Evolutionary conservation across 2,888 invertebrate species (phyloP).

Genomic region (Aspidiotus rigidus): DNA sequence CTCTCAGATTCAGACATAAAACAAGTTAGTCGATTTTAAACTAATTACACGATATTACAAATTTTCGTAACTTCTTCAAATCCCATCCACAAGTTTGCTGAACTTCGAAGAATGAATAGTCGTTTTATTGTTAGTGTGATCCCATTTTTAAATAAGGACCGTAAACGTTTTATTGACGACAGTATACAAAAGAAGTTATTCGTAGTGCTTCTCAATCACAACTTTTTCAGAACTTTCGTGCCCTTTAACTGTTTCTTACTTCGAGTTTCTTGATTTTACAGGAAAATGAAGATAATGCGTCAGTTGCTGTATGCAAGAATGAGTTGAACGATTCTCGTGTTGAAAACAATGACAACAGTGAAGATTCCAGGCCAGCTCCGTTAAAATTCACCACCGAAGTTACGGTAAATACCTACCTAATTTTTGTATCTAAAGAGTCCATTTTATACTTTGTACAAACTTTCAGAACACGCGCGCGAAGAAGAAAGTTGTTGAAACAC

Average conservation of each 20-base stretch:
- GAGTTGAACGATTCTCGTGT: conserved; percentile 19
- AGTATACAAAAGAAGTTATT: too few relatives aligned
- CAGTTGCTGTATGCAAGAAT: conserved; percentile 1
- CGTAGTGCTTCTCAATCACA: too few relatives aligned
- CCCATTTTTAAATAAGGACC: too few relatives aligned
- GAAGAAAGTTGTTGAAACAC: neutral
- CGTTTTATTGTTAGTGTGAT: too few relatives aligned
- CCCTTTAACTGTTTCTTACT: too few relatives aligned
- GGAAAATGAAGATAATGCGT: conserved; percentile 27
- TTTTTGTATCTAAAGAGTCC: too few relatives aligned
- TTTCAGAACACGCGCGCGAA: neutral
- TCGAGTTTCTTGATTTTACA: neutral
- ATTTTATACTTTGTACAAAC: neutral
- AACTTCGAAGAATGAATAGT: too few relatives aligned
- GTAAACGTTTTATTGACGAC: too few relatives aligned
- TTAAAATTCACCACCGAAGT: conserved; percentile 38
- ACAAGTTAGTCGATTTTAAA: conserved; percentile 39
- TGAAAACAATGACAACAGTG: conserved; percentile 23
- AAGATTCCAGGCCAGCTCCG: conserved; percentile 38
- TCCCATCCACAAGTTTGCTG: too few relatives aligned
- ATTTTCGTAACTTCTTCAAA: too few relatives aligned
- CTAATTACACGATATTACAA: too few relatives aligned
- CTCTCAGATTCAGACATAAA: conserved; percentile 71
- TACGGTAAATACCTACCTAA: conserved; percentile 25
- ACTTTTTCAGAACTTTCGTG: too few relatives aligned